Evolutionary conservation across 2,888 invertebrate genomes (phyloP).

Genomic region (Tetranychus truncatus): DNA sequence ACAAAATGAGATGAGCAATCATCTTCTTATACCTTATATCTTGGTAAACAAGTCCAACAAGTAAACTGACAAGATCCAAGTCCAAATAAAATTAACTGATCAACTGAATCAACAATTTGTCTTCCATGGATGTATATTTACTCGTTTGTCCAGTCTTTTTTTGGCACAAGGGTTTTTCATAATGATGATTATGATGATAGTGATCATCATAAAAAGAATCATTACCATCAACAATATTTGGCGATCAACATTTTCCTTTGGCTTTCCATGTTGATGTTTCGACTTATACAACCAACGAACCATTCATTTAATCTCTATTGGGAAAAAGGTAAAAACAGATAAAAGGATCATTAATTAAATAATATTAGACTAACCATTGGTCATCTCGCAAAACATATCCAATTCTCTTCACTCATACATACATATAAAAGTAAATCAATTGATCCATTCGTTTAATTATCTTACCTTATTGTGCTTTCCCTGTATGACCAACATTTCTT

Average conservation of each 20-base stretch:
- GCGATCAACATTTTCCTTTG: not conserved
- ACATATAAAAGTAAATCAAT: not conserved
- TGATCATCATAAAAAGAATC: not conserved
- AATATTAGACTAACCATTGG: not conserved
- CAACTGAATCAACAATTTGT: not conserved
- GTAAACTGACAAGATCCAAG: not conserved
- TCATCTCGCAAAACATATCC: not conserved
- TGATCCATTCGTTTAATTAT: not conserved
- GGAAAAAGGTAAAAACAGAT: not conserved
- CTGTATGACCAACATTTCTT: not conserved
- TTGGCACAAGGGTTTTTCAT: no score
- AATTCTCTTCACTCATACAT: no score
- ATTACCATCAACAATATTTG: no score
- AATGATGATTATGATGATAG: not conserved
- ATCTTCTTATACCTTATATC: not conserved
- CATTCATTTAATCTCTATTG: not conserved
- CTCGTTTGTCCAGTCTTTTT: no score
- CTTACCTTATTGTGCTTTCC: not conserved
- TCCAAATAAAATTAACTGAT: not conserved
- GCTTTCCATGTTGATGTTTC: not conserved
- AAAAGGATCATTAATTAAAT: not conserved
- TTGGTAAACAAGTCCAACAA: not conserved
- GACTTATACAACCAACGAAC: no score
- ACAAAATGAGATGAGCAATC: not conserved
- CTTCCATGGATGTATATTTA: no score